Evolutionary conservation across 2,888 invertebrate species (phyloP), one percentile per base, ranked within the genome.

Genomic region (Eupithecia abbreviata): DNA sequence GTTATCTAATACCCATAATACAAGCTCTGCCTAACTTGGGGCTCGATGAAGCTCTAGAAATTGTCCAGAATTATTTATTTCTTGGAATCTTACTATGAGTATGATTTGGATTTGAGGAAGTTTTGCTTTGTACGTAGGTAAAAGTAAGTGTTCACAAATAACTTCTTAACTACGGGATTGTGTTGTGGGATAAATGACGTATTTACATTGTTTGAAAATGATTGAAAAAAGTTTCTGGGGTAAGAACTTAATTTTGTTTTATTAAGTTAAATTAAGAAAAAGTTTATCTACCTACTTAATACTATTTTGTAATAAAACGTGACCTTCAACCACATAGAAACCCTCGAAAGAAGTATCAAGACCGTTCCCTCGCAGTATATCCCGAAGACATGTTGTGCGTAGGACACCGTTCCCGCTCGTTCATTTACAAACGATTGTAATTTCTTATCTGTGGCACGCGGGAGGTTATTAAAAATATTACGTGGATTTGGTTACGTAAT

Each of bases 391-490:
- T 93, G 92, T 93, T 80, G 81, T 78, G 92, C 91, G 88, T 87
- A 89, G 90, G 91, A 90, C 92, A 90, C 89, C 81, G 86, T 78
- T 78, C 78, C 89, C 88, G 88, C 85, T 89, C 90, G 88, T 91
- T 93, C 92, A 92, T 92, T 93, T 92, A 87, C 88, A 86, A 90
- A 89, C 91, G 92, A 90, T 91, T 92, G 91, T 92, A 92, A 93
- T 92, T 91, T 89, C 82, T 82, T 79, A 79, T 76, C 78, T 73
- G 76, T 76, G 77, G 78, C 51, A 71, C 74, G 75, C 78, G 78
- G 76, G 76, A 82, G 80, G 82, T 80, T 82, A 82, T 82, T 82
- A 82, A 81, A 80, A 82, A 81, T 81, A 77, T 81, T 76, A 79
- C 80, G 75, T 80, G 71, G 72, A 81, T 80, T 79, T 70, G 75